Evolutionary conservation across 2,888 invertebrate genomes (phyloP), one percentile per base, ranked within the genome.

Genomic region (Drosophila greeni): DNA sequence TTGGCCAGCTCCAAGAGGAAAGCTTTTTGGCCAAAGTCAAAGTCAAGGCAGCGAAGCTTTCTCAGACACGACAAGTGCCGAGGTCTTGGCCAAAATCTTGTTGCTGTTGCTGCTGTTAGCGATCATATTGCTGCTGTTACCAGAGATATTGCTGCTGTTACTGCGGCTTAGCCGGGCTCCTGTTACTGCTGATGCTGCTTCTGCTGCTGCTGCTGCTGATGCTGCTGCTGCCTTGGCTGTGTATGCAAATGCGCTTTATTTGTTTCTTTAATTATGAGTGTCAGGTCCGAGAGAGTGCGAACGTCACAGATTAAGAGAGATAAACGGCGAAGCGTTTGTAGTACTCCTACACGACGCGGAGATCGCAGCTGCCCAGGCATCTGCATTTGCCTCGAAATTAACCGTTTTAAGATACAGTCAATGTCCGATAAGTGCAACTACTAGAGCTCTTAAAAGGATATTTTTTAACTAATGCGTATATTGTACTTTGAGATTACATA

Each of bases 261-360:
- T 81, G 81, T 84, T 81, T 84, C 84, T 80, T 81, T 84, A 81
- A 81, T 81, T 81, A 81, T 81, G 81, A 81, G 84, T 81, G 81
- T 81, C 81, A 81, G 81, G 53, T 56, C 51, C 60, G 53, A 51
- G 53, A 54, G 40, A 60, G 62, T 62, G 62, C 62, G 42, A 61
- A 64, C 51, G 72, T 69, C 79, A 31, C 80, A 79, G 82, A 77
- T 77, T 77, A 70, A 82, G 59, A 74, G 72, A 82, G 82, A 82
- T 77, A 82, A 82, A 83, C 73, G 70, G 61, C 49, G 20, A 52
- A 62, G 24, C 60, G 47, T 48, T 58, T 66, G 40, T 55, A 55
- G 40, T 60, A 68, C 60, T 68, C 53, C 66, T 66, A 66, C 66
- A 67, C 58, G 58, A 42, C 52, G 47, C 18, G 6, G 36, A 42